Conservation (phyloP, 2,888 invertebrate genomes). For the Brachylomia viminalis region DNA sequence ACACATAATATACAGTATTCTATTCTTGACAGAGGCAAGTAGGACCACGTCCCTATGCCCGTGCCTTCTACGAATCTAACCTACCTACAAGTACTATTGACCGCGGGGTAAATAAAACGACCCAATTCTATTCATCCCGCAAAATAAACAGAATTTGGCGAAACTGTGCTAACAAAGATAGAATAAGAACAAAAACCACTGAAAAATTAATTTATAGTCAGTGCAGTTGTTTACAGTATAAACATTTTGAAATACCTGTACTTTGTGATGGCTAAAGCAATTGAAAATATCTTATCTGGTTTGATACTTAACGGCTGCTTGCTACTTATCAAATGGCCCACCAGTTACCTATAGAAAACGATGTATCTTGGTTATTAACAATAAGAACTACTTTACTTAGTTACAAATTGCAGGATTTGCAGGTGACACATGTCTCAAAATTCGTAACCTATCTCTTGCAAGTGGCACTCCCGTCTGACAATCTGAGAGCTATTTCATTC, state of each 20-base stretch:
- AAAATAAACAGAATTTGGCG: constrained; percentile 19
- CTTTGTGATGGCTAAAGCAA: not conserved
- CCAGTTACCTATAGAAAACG: no score
- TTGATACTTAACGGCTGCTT: no score
- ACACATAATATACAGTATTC: no score
- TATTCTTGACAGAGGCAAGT: no score
- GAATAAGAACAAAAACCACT: constrained; percentile 31
- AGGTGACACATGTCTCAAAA: not conserved
- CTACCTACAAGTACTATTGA: not conserved
- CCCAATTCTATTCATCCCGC: constrained; percentile 27
- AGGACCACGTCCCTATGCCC: not conserved
- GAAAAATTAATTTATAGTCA: not conserved
- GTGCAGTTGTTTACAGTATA: not conserved
- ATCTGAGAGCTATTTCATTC: not conserved
- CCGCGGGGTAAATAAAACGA: constrained; percentile 18
- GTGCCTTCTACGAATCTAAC: not conserved
- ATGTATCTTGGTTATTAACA: not conserved
- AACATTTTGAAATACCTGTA: not conserved
- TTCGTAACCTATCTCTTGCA: not conserved
- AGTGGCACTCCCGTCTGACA: not conserved
- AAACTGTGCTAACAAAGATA: constrained; percentile 27
- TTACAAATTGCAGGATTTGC: not conserved
- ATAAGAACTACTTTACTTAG: not conserved
- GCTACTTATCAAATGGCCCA: no score
- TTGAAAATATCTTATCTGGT: no score